Evolutionary conservation across 1,140 invertebrate genomes (phyloP).

Genomic region (Andrena cerasifolii): DNA sequence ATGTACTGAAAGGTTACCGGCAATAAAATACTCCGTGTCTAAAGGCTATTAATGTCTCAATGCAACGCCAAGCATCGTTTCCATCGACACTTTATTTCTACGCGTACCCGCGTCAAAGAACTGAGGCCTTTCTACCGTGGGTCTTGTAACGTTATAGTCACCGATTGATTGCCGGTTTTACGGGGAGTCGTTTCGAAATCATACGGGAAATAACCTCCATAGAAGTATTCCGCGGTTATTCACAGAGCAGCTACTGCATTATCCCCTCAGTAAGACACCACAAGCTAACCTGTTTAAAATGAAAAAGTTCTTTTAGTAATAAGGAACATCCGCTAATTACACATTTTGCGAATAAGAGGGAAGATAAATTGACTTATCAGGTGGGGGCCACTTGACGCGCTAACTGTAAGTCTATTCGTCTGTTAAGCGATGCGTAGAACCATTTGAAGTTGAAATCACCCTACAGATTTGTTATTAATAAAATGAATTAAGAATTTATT

Average conservation of each 20-base stretch:
- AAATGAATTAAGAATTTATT: too few relatives aligned
- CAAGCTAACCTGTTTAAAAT: too few relatives aligned
- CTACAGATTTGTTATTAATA: too few relatives aligned
- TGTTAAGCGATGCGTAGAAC: too few relatives aligned
- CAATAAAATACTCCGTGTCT: conserved; percentile 65
- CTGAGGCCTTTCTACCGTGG: conserved; percentile 30
- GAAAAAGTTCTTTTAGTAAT: neutral
- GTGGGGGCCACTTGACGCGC: too few relatives aligned
- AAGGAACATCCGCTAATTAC: neutral
- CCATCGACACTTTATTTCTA: conserved; percentile 65
- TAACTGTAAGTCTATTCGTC: too few relatives aligned
- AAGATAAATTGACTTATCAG: too few relatives aligned
- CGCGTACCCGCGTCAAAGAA: conserved; percentile 55
- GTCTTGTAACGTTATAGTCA: conserved; percentile 36
- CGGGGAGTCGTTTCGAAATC: conserved; percentile 29
- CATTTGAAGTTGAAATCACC: too few relatives aligned
- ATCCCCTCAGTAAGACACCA: neutral
- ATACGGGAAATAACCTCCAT: conserved; percentile 31
- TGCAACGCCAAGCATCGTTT: conserved; percentile 63
- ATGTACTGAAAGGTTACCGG: conserved; percentile 65
- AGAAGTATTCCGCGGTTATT: conserved; percentile 14
- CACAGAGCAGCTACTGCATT: neutral
- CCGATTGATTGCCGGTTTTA: conserved; percentile 40
- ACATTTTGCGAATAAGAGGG: too few relatives aligned
- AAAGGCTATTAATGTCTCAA: conserved; percentile 65